phyloP scores from a whole-genome alignment of 2,888 invertebrate genomes.

The Thymelicus acteon region DNA sequence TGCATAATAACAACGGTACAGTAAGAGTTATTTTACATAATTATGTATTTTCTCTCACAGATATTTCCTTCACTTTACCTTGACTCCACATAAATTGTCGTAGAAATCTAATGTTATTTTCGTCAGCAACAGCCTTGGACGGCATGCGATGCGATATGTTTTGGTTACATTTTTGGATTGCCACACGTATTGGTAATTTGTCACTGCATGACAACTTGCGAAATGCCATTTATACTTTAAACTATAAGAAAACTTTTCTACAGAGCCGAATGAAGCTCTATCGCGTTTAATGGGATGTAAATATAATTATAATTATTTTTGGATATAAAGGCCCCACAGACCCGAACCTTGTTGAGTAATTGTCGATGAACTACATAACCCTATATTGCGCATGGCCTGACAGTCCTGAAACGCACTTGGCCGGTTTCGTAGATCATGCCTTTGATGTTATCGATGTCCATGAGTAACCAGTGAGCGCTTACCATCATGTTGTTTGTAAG shows the following conservation, averaged over 20 bases:
- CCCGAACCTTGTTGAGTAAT: not conserved
- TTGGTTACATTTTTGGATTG: constrained; percentile 19
- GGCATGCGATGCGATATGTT: constrained; percentile 12
- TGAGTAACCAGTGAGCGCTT: too few relatives aligned
- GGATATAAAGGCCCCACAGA: too few relatives aligned
- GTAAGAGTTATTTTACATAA: constrained; percentile 40
- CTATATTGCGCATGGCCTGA: too few relatives aligned
- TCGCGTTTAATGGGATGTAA: too few relatives aligned
- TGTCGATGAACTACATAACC: too few relatives aligned
- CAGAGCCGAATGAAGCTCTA: too few relatives aligned
- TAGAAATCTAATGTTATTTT: constrained; percentile 27
- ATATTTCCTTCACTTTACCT: constrained; percentile 23
- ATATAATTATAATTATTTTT: too few relatives aligned
- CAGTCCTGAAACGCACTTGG: too few relatives aligned
- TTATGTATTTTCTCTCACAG: constrained; percentile 42
- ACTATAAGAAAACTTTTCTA: not conserved
- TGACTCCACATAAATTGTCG: constrained; percentile 11
- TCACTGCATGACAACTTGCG: not conserved
- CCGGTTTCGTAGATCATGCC: too few relatives aligned
- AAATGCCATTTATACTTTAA: not conserved
- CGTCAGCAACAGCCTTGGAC: constrained; percentile 22
- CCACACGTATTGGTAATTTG: constrained; percentile 20
- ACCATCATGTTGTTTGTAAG: too few relatives aligned
- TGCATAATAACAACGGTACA: not conserved
- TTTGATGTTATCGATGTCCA: too few relatives aligned